A percentile compares a stretch with the other conserved stretches of the same genome.
phyloP scores from a whole-genome alignment of 2,113 vertebrate genomes.

The Dasyornis broadbenti region DNA sequence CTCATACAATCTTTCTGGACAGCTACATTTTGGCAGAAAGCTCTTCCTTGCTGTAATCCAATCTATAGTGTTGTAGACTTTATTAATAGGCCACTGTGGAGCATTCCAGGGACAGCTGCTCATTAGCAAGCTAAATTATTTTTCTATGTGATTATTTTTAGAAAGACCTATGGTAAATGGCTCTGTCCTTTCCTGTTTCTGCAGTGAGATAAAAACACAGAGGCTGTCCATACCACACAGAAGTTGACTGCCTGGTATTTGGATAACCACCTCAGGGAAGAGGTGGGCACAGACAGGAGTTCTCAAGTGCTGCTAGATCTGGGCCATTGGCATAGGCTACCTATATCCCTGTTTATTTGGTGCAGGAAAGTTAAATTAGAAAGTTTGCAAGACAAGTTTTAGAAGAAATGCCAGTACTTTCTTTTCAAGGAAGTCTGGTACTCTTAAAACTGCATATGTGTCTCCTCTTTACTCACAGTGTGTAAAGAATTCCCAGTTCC shows the following conservation, averaged over 20 bases:
- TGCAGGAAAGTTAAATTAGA: neutral
- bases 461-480: neutral
- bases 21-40: neutral
- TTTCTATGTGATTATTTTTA: neutral
- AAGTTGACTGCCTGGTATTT: neutral
- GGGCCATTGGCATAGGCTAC: neutral
- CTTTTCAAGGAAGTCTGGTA: neutral
- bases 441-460: neutral
- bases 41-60: neutral
- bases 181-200: neutral
- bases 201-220: neutral
- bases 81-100: neutral
- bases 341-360: neutral
- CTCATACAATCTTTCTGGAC: neutral
- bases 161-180: neutral
- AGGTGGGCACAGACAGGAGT: neutral
- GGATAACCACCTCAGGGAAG: rapidly evolving
- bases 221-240: neutral
- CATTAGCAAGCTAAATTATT: neutral
- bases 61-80: neutral
- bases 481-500: no score
- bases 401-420: neutral
- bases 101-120: neutral
- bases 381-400: neutral
- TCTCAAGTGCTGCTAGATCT: neutral